phyloP scores from a whole-genome alignment of 2,113 vertebrate genomes.

The Leucopsar rothschildi region DNA sequence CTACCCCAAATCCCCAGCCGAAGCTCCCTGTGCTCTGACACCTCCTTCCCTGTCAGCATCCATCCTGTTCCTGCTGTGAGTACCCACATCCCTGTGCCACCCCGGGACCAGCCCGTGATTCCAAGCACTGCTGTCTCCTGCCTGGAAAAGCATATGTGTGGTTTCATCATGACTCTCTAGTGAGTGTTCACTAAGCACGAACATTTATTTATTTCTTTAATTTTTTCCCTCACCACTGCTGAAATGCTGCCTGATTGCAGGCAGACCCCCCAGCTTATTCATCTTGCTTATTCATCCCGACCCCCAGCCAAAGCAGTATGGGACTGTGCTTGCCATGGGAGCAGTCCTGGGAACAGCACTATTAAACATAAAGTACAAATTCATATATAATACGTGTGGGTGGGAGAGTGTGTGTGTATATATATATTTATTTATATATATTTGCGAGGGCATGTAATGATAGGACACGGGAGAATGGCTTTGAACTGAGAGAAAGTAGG shows the following conservation, averaged over 20 bases:
- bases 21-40: background rate
- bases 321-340: background rate
- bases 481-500: background rate
- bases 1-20: background rate
- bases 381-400: background rate
- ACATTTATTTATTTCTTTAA: conserved; percentile 36
- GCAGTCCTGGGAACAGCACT: background rate
- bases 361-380: background rate
- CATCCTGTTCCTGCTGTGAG: accelerated
- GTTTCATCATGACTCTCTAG: background rate
- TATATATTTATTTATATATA: background rate
- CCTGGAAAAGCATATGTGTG: background rate
- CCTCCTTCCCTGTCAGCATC: background rate
- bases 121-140: background rate
- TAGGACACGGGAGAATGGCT: background rate
- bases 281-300: background rate
- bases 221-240: background rate
- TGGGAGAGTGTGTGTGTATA: too few species aligned
- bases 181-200: background rate
- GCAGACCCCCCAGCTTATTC: background rate
- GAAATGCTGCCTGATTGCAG: background rate
- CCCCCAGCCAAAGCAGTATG: background rate
- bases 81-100: background rate
- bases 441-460: background rate
- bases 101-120: background rate